Evolutionary conservation across 2,113 vertebrate species (phyloP).

Genomic region (Xyrauchen texanus): DNA sequence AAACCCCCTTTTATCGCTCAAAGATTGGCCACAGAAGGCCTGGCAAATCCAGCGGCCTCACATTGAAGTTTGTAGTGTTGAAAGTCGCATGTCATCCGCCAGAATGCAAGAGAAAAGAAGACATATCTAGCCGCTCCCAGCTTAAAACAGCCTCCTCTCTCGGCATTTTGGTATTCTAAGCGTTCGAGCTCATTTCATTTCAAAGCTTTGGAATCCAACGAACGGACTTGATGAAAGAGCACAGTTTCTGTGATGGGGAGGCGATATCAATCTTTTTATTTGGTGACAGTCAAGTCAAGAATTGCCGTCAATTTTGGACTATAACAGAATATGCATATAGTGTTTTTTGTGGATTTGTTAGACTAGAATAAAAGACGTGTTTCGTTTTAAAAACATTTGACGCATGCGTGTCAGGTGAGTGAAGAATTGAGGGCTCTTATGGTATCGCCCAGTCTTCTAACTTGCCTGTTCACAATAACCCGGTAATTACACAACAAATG

Average conservation of each 20-base stretch:
- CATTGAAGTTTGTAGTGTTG: constrained; percentile 55
- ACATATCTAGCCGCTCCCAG: constrained; percentile 35
- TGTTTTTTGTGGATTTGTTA: constrained; percentile 42
- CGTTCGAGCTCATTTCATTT: constrained; percentile 66
- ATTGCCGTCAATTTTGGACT: not conserved
- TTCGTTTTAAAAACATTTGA: constrained; percentile 62
- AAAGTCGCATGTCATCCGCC: constrained; percentile 59
- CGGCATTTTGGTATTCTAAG: constrained; percentile 49
- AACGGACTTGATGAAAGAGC: constrained; percentile 60
- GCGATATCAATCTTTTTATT: constrained; percentile 12
- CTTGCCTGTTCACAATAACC: constrained; percentile 44
- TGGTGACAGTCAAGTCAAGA: constrained; percentile 15
- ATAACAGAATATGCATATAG: not conserved
- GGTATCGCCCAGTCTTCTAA: constrained; percentile 60
- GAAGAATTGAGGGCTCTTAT: constrained; percentile 50
- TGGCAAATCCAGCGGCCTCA: constrained; percentile 6
- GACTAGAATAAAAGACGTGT: constrained; percentile 42
- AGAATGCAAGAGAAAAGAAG: constrained; percentile 55
- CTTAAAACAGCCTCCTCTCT: constrained; percentile 49
- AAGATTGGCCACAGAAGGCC: constrained; percentile 41
- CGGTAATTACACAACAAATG: constrained; percentile 49
- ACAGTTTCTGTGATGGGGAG: constrained; percentile 34
- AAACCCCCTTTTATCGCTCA: constrained; percentile 2
- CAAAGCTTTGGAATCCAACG: constrained; percentile 49
- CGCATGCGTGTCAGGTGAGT: constrained; percentile 65